Evolutionary conservation across 2,113 vertebrate genomes (phyloP), one percentile per base, ranked within the genome.

Genomic region (Oncorhynchus gorbuscha): DNA sequence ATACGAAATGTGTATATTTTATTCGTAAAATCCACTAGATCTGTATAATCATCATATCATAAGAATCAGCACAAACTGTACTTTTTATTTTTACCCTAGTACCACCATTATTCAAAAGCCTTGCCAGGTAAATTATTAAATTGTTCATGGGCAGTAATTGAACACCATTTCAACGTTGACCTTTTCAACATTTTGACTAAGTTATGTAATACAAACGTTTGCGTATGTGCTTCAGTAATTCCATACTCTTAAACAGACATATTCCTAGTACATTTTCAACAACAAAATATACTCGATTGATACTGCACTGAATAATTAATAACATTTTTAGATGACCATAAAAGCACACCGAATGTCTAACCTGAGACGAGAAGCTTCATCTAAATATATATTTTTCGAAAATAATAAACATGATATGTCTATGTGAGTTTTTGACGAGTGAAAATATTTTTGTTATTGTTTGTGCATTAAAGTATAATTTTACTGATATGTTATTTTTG

Each of bases 261-360:
- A 3, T 79, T 28, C 14, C 3, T 45, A n/a, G 75, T 32, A 45
- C 0, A 65, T 11, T 72, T 3, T 3, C 16, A 4, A 1, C 13
- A 79, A 78, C 65, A 58, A 3, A 6, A 13, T 0, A 24, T 55
- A 79, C 51, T 74, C 2, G 22, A 74, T 81, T 76, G 1, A 24
- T 30, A 3, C 3, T 0, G 3, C 68, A 76, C 83, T 68, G 59
- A 1, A 11, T 3, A 18, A 51, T 75, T 84, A 69, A 73, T 69
- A 72, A n/a, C 0, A 76, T 6, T 13, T 55, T 22, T 77, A 82
- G n/a, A 76, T 48, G 8, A 48, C 5, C 75, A 74, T 83, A 88
- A 82, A 90, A 90, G 83, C 89, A 89, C 85, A 90, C 62, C 20
- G 49, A 35, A 49, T 1, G 22, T 32, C 9, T 6, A 68, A 5